Percentiles rank a stretch among this genome's conserved stretches.
phyloP scores from a whole-genome alignment of 2,797 vertebrate species.

The Peromyscus melanophrys region DNA sequence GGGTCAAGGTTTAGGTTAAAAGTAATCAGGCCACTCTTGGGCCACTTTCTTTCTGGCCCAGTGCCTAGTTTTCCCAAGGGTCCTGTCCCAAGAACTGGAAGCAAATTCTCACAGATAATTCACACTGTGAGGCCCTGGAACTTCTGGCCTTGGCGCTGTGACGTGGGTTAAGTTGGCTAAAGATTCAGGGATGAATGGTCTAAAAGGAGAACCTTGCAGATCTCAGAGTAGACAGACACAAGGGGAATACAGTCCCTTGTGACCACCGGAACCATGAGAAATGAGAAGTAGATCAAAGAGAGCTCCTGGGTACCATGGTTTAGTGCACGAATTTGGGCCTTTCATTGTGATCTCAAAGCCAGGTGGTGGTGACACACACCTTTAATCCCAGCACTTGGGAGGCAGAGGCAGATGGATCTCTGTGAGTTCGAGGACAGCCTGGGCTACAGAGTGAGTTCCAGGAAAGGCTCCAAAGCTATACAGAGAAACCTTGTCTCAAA shows the following conservation, averaged over 20 bases:
- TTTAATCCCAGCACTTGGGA: no score
- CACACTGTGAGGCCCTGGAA: conserved; percentile 59
- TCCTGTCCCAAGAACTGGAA: conserved; percentile 72
- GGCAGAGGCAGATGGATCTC: no score
- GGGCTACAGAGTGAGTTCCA: no score
- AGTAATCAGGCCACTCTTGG: conserved; percentile 72
- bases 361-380: no score
- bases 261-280: conserved; percentile 31
- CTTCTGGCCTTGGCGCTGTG: conserved; percentile 62
- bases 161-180: conserved; percentile 29
- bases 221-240: background rate
- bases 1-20: conserved; percentile 79
- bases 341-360: conserved; percentile 34
- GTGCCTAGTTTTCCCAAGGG: conserved; percentile 77
- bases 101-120: conserved; percentile 76
- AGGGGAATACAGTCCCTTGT: background rate
- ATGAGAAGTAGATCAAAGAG: conserved; percentile 37
- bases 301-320: background rate
- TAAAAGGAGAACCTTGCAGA: conserved; percentile 43
- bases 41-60: conserved; percentile 71
- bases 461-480: no score
- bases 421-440: no score
- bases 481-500: no score
- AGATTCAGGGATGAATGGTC: conserved; percentile 26
- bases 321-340: conserved; percentile 7